Evolutionary conservation across 2,113 vertebrate species (phyloP).

Genomic region (Syrrhaptes paradoxus): DNA sequence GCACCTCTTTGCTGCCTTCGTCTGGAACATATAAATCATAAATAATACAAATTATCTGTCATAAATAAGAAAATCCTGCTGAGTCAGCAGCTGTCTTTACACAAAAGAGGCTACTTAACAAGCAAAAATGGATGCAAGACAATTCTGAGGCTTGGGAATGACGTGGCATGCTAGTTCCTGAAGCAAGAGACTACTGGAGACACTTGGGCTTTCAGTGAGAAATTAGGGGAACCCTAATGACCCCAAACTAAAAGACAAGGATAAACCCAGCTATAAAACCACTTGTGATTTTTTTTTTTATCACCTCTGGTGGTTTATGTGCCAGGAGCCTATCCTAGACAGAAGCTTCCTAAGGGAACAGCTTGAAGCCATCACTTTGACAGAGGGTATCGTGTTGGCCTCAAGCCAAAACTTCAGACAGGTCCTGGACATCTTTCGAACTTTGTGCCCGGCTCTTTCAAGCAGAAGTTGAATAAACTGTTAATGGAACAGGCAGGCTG

Average conservation of each 20-base stretch:
- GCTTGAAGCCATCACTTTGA: not conserved
- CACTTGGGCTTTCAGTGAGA: not conserved
- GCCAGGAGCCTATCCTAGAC: not conserved
- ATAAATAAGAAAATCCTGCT: not conserved
- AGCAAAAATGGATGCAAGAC: not conserved
- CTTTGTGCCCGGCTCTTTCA: not conserved
- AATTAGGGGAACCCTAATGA: not conserved
- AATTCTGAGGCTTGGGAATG: not conserved
- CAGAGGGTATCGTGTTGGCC: not conserved
- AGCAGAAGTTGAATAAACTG: not conserved
- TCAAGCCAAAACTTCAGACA: not conserved
- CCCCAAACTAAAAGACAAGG: not conserved
- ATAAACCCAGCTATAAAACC: not conserved
- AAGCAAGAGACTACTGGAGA: not conserved
- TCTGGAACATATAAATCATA: not conserved
- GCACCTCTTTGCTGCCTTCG: not conserved
- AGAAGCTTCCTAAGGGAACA: not conserved
- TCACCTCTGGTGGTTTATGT: not conserved
- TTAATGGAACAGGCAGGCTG: not conserved
- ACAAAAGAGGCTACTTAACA: not conserved
- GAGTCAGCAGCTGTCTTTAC: not conserved
- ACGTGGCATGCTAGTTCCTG: fast-evolving
- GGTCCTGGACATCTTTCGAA: not conserved
- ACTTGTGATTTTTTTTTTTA: not conserved
- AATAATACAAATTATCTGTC: not conserved